Base-by-base conservation (phyloP, 2,888 invertebrate genomes). In the Drosophila falleni region DNA sequence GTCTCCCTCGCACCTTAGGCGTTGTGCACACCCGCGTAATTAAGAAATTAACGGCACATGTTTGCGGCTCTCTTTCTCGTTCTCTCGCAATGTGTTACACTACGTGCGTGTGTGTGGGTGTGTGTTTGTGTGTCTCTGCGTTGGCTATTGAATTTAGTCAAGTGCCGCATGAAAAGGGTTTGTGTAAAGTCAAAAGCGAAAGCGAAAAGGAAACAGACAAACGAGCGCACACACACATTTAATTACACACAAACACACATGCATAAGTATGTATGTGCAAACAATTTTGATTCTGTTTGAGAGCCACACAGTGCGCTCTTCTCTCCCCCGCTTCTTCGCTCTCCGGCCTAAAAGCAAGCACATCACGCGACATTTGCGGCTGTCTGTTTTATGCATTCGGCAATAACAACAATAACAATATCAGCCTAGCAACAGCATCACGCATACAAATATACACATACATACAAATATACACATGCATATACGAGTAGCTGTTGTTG, bases 31-130 rank as follows among this genome's bases (percentile, higher is more conserved):
- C 81, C 81, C 84, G 84, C 89, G 89, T 84, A 84, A 84, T 84
- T 84, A 84, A 88, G 89, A 84, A 88, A 84, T 84, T 84, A 84
- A 84, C 89, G 89, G 83, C 89, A 84, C 78, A 88, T 84, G 83
- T 86, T 88, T 80, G 89, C 67, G 70, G 70, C 72, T 80, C 89
- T 80, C 64, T 55, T 46, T 53, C 54, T 55, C 59, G 35, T 44
- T 68, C 56, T 51, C 42, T 41, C 29, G 33, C 35, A 15, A 23
- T 33, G 55, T n/a, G 37, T 6, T 37, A n/a, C 37, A 13, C 6
- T 37, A 3, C 37, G 37, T 37, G 13, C 11, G 13, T 33, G 37
- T 60, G 23, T 19, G 19, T 58, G 13, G 29, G 37, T 60, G 23
- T 19, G 19, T 58, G 35, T 37, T 33, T 44, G 26, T 29, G 39